Conservation (phyloP, 1,140 invertebrate genomes). For the Brachionus angularis region DNA sequence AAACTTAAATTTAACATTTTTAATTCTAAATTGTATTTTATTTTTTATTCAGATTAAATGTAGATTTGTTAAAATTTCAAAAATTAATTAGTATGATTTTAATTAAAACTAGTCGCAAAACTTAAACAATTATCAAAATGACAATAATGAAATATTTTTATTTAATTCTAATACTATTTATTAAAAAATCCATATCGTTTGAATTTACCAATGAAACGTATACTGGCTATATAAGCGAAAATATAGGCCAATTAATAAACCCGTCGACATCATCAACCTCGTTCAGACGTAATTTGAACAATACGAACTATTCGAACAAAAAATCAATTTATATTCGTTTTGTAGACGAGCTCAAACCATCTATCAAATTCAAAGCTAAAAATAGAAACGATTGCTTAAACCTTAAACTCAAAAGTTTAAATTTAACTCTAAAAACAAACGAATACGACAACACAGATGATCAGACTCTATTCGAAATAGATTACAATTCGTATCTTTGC, state of each 20-base stretch:
- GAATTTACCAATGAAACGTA: constrained; percentile 7
- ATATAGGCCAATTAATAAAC: constrained; percentile 1
- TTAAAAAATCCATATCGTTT: no score
- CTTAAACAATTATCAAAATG: no score
- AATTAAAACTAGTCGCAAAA: no score
- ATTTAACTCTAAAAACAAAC: constrained; percentile 7
- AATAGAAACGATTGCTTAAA: neutral
- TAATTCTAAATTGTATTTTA: no score
- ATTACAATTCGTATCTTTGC: neutral
- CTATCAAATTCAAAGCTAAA: neutral
- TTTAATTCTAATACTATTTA: no score
- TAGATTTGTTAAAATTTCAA: no score
- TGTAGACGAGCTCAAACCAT: constrained; percentile 8
- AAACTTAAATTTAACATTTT: no score
- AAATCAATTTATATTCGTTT: constrained; percentile 35
- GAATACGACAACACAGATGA: constrained; percentile 24
- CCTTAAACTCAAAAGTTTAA: neutral
- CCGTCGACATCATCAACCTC: neutral
- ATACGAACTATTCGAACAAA: neutral
- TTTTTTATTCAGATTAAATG: no score
- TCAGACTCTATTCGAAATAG: constrained; percentile 16
- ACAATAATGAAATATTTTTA: no score
- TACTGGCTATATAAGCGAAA: constrained; percentile 36
- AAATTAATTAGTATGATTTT: no score
- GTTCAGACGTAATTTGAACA: neutral